A percentile compares a stretch with the other conserved stretches of the same genome.
phyloP scores from a whole-genome alignment of 2,113 vertebrate genomes.

The Heloderma charlesbogerti region DNA sequence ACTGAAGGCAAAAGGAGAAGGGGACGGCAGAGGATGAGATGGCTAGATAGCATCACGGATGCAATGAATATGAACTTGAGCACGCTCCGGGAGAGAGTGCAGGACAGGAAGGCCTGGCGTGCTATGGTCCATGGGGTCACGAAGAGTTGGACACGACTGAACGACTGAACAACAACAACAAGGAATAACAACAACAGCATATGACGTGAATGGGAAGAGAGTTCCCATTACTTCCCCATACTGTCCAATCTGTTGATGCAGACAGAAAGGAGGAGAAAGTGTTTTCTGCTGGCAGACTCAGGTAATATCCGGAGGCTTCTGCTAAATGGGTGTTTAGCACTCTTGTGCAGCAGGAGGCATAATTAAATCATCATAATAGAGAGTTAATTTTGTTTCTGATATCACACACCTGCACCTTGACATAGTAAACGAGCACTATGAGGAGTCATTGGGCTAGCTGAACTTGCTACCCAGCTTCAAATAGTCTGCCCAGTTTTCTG shows the following conservation, averaged over 20 bases:
- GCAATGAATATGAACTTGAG: no score
- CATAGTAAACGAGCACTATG: constrained; percentile 14
- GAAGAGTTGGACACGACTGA: no score
- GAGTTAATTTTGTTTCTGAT: neutral
- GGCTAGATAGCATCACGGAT: no score
- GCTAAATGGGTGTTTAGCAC: constrained; percentile 17
- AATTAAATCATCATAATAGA: neutral
- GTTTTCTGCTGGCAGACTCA: neutral
- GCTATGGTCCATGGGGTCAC: no score
- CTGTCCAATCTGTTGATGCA: neutral
- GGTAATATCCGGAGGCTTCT: neutral
- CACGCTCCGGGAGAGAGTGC: no score
- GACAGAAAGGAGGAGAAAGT: neutral
- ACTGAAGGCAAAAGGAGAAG: no score
- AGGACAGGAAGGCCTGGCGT: no score
- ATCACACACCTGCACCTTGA: constrained; percentile 19
- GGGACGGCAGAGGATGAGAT: no score
- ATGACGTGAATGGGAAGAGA: neutral
- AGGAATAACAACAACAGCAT: neutral
- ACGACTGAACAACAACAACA: no score
- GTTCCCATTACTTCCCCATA: neutral
- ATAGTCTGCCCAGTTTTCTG: neutral
- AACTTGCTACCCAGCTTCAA: fast-evolving
- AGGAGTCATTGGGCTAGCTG: neutral
- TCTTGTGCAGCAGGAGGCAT: neutral